Conservation (phyloP, 1,140 invertebrate genomes). For the Drosophila chauvacae region DNA sequence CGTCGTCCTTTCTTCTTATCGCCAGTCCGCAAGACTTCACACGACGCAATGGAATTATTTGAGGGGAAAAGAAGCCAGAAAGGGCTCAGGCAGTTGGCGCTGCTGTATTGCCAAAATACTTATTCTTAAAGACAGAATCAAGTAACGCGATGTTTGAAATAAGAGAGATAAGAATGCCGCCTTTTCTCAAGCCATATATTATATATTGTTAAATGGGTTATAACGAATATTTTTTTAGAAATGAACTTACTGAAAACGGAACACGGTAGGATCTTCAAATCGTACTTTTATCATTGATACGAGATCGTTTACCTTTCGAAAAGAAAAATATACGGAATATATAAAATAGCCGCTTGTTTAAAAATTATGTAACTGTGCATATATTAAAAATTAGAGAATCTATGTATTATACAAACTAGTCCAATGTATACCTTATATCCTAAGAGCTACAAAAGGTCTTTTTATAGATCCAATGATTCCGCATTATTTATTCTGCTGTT, state of each 20-base stretch:
- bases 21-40: constrained; percentile 72
- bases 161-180: neutral
- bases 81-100: constrained; percentile 5
- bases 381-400: neutral
- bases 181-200: neutral
- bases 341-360: too few species aligned
- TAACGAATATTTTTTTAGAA: neutral
- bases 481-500: neutral
- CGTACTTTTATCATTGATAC: neutral
- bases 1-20: constrained; percentile 61
- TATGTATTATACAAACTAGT: neutral
- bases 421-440: neutral
- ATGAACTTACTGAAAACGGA: neutral
- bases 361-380: too few species aligned
- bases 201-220: neutral
- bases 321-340: too few species aligned
- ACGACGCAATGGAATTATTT: constrained; percentile 33
- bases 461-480: neutral
- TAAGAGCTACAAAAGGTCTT: neutral
- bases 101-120: constrained; percentile 20
- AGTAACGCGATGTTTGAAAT: constrained; percentile 2
- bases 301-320: too few species aligned
- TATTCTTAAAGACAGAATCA: constrained; percentile 1
- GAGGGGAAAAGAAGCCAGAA: neutral
- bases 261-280: neutral